Evolutionary conservation across 2,888 invertebrate genomes (phyloP).

Genomic region (Tyria jacobaeae): DNA sequence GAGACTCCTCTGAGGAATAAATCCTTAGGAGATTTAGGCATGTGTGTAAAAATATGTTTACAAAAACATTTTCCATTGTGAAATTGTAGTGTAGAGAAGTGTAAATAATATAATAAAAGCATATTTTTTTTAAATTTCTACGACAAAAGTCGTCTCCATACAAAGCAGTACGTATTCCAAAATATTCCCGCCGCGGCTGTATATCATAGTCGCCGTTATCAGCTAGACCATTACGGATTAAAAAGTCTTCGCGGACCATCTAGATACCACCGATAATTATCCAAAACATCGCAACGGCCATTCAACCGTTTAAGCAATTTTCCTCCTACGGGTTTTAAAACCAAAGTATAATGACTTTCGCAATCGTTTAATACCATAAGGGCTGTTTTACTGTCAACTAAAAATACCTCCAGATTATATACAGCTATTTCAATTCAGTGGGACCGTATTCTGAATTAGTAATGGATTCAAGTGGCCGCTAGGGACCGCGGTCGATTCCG

Average conservation of each 20-base stretch:
- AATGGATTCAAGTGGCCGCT: slow-evolving; percentile 76
- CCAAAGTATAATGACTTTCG: neutral
- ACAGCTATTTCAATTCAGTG: slow-evolving; percentile 70
- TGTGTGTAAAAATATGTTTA: neutral
- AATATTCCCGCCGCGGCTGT: slow-evolving; percentile 61
- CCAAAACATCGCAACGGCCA: slow-evolving; percentile 29
- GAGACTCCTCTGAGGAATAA: no score
- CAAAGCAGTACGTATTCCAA: slow-evolving; percentile 40
- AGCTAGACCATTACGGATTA: slow-evolving; percentile 78
- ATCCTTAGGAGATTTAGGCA: no score
- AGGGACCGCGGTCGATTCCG: slow-evolving; percentile 65
- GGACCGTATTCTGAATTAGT: slow-evolving; percentile 76
- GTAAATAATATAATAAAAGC: no score
- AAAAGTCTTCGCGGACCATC: slow-evolving; percentile 77
- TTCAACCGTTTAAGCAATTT: slow-evolving; percentile 22
- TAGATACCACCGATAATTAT: slow-evolving; percentile 59
- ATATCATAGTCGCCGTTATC: slow-evolving; percentile 77
- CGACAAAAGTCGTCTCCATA: slow-evolving; percentile 50
- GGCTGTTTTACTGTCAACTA: slow-evolving; percentile 32
- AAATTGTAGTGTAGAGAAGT: no score
- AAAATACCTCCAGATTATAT: slow-evolving; percentile 34
- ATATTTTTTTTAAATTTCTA: no score
- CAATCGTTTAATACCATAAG: slow-evolving; percentile 12
- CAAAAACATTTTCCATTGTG: neutral
- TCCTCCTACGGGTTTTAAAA: neutral